Evolutionary conservation across 1,140 invertebrate genomes (phyloP).

Genomic region (Pogonognathellus flavescens): DNA sequence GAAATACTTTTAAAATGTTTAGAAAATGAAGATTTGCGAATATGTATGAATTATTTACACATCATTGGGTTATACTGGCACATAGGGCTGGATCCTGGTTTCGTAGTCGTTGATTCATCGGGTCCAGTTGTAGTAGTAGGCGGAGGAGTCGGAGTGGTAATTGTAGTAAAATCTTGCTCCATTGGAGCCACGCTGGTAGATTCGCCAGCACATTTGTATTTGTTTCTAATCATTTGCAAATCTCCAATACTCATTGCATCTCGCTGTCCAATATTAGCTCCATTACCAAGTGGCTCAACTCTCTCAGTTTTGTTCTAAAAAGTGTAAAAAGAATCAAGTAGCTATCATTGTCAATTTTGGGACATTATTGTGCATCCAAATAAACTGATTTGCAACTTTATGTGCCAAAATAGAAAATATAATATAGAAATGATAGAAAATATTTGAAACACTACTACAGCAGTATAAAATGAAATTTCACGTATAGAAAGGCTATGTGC

Average conservation of each 20-base stretch:
- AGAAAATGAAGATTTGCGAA: background rate
- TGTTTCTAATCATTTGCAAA: constrained; percentile 46
- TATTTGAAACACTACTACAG: too few species aligned
- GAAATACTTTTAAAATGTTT: too few species aligned
- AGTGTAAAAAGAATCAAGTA: too few species aligned
- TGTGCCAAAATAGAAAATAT: too few species aligned
- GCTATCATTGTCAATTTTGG: too few species aligned
- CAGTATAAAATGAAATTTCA: too few species aligned
- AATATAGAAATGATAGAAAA: too few species aligned
- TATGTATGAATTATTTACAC: too few species aligned
- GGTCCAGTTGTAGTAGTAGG: background rate
- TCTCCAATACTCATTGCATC: constrained; percentile 56
- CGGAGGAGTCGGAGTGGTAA: too few species aligned
- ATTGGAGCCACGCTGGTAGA: background rate
- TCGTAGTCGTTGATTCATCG: background rate
- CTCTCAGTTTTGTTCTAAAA: background rate
- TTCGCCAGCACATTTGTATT: constrained; percentile 54
- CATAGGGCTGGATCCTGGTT: background rate
- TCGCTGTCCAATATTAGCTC: constrained; percentile 55
- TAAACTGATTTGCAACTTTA: too few species aligned
- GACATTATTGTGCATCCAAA: too few species aligned
- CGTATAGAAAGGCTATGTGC: too few species aligned
- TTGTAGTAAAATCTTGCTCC: background rate
- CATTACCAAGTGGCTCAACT: constrained; percentile 8
- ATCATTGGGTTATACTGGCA: background rate